Base-by-base conservation (phyloP, 2,113 vertebrate species). In the Chascanopsetta lugubris region DNA sequence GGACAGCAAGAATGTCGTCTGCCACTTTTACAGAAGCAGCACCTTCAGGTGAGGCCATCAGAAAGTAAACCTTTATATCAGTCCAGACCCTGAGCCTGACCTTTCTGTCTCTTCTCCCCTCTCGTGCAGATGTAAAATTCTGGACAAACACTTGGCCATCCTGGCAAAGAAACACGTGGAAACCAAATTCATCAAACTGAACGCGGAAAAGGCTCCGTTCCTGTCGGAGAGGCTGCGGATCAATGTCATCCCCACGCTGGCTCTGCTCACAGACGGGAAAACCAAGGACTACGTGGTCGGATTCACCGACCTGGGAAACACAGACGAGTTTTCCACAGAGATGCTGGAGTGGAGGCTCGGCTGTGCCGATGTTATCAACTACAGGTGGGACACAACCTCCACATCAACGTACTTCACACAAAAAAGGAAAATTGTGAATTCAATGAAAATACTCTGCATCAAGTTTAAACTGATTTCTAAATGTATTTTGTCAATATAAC, bases 141-240 rank as follows among this genome's bases (percentile, higher is more conserved):
- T 99, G 59, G 97, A 99, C 90, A 96, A 95, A 83, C 97, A 99
- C 79, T 87, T 99, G 88, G 79, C 84, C 34, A 75, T 93, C 46
- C 27, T 99, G 90, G 93, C 97, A 55, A 98, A 97, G 90, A 99
- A 98, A 73, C 97, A 99, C 2, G 53, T 99, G 12, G 96, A 99
- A 85, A 98, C 97, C 59, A 99, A 98, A 83, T 99, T 99, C 90
- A 88, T 99, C 86, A 98, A 96, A 80, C 83, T 99, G 85, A 97
- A 97, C 72, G 97, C 93, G 74, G 97, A 99, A 85, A 98, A 98
- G 72, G 95, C 97, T 21, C 97, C 96, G 15, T 99, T 99, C 81
- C 91, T 99, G 69, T 93, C 96, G 0, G 96, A 99, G 77, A 94
- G 94, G 90, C 94, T 99, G 72, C 92, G 71, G 29, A 95, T 99